Percentiles rank a stretch among this genome's conserved stretches.
Conservation (phyloP, 2,888 invertebrate species). For the Dicyrtoma fusca region DNA sequence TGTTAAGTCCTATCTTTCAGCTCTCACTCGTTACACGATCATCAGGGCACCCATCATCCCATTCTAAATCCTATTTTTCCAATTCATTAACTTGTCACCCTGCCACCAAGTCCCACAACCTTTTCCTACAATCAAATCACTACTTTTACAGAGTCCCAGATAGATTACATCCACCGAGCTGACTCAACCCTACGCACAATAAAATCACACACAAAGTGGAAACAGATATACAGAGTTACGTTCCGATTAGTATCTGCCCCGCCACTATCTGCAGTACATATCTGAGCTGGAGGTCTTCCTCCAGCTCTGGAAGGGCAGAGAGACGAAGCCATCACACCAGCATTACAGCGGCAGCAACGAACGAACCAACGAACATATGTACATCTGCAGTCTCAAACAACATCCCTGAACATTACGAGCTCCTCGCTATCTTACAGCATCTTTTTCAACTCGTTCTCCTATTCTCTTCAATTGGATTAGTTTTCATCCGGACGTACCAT, state of each 20-base stretch:
- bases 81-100: conserved; percentile 57
- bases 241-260: too few relatives aligned
- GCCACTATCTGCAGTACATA: too few relatives aligned
- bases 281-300: too few relatives aligned
- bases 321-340: conserved; percentile 2
- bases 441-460: conserved; percentile 12
- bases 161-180: conserved; percentile 5
- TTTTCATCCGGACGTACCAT: background rate
- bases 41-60: conserved; percentile 46
- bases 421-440: conserved; percentile 3
- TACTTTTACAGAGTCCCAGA: background rate
- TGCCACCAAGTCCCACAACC: conserved; percentile 44
- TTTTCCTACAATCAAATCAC: conserved; percentile 14
- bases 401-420: background rate
- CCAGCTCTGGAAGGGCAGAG: too few relatives aligned
- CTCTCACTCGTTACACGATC: conserved; percentile 46
- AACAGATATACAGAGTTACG: conserved; percentile 10
- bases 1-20: conserved; percentile 11
- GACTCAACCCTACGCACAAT: conserved; percentile 6
- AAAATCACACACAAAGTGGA: conserved; percentile 20
- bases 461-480: conserved; percentile 14
- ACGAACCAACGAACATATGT: conserved; percentile 23
- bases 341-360: too few relatives aligned
- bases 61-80: conserved; percentile 54
- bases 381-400: background rate